Base-by-base conservation (phyloP, 2,888 invertebrate species). In the Myopa tessellatipennis region DNA sequence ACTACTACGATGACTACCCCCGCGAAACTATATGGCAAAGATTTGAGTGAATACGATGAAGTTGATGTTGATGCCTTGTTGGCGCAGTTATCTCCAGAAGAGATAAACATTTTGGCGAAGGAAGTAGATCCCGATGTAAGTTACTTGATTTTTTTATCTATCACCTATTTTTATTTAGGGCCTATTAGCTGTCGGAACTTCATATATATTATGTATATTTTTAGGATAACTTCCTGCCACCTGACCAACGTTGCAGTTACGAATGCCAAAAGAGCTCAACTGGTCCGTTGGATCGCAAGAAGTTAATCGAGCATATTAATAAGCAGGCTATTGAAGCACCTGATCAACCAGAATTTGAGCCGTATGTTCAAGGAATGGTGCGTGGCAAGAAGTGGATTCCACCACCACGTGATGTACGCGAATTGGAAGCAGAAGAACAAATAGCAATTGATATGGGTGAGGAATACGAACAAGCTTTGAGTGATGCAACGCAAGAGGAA, bases 81-180 rank as follows among this genome's bases (percentile, higher is more conserved):
- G 85, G 92, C 96, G 77, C 97, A 98, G 89, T 92, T 99, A 82
- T 95, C 97, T 79, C 94, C 96, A 73, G 98, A 98, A 89, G 99
- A 99, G 91, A 94, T 99, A 83, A 97, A 96, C 87, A 96, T 98
- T 90, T 92, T 99, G 86, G 98, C 98, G 86, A 97, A 97, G 91
- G 98, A 99, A 92, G 98, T 98, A 84, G 99, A 99, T 91, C 99
- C 99, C 82, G 99, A 99, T 92, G 98, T 98, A 91, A 96, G 96
- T 94, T 36, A 26, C 26, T 10, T n/a, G 34, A 38, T 40, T 45
- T 61, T n/a, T 50, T 7, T 18, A 5, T n/a, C 4, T 8, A 8
- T 70, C 4, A 58, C 14, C 18, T 16, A 50, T 50, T 45, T 45
- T 6, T 45, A 45, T 45, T 45, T 45, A 26, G 26, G 26, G 26